Conservation (phyloP, 2,797 vertebrate genomes). For the Lepus oiostolus region DNA sequence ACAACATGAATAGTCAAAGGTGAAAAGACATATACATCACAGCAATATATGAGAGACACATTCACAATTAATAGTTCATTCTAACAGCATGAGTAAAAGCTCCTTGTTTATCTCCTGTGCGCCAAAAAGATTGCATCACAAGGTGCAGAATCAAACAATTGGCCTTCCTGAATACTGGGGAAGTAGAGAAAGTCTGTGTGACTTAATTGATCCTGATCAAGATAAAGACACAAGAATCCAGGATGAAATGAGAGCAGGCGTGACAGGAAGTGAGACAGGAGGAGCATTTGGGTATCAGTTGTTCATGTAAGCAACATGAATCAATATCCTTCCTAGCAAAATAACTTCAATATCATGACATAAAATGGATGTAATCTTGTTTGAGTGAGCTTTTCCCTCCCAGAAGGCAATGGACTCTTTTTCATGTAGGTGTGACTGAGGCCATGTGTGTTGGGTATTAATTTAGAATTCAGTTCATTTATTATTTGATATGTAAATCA, state of each 20-base stretch:
- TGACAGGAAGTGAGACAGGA: neutral
- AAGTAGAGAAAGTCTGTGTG: conserved; percentile 12
- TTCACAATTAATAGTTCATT: conserved; percentile 66
- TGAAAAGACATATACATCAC: conserved; percentile 66
- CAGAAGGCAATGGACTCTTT: neutral
- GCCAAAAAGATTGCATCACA: conserved; percentile 85
- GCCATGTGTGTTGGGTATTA: neutral
- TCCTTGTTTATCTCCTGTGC: conserved; percentile 81
- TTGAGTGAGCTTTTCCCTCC: neutral
- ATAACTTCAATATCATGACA: neutral
- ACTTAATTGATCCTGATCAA: neutral
- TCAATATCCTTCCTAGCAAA: neutral
- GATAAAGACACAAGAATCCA: neutral
- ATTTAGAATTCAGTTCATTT: neutral
- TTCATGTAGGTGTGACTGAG: neutral
- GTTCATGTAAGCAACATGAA: neutral
- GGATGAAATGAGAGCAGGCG: neutral
- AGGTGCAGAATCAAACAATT: conserved; percentile 60
- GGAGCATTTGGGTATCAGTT: neutral
- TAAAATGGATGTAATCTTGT: neutral
- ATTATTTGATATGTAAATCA: conserved; percentile 34
- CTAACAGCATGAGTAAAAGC: conserved; percentile 40
- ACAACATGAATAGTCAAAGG: conserved; percentile 68
- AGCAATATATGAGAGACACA: conserved; percentile 65
- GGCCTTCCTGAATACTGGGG: neutral